Base-by-base conservation (phyloP, 37 sponge, comb jelly and placozoan species). In the Agelas oroides region DNA sequence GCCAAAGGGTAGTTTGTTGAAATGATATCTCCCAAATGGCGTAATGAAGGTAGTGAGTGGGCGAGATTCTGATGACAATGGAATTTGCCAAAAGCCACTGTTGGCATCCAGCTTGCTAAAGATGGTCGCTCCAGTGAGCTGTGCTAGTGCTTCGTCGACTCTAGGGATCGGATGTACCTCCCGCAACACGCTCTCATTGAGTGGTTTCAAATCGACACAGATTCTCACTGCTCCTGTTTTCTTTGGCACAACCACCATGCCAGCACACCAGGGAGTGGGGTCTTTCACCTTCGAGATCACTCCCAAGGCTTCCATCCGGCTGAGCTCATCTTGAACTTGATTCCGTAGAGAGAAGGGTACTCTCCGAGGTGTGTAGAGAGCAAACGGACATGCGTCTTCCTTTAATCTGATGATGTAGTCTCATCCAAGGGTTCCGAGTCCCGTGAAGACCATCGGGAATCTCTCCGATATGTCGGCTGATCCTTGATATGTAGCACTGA, bases 41-140 rank as follows among this genome's bases (percentile, higher is more conserved):
- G 87, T 86, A 36, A 79, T 87, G 34, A 87, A 87, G 20, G 81
- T 79, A 24, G 88, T 87, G 31, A 87, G 80, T 65, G 69, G 54
- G 52, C 13, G 2, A 65, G 23, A 33, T 65, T 37, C 31, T 24
- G 54, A 14, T 24, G 17, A 67, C 70, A 85, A 75, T 21, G 75
- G 84, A 17, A 73, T 83, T 31, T 73, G 84, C 82, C 82, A 70
- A 21, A 81, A 81, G 20, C 84, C 84, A 21, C 30, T 36, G 59
- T 55, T 71, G 72, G 83, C 73, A 46, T 46, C 46, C 46, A 46
- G 8, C 46, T 46, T 46, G 46, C 6, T 46, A 8, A 46, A 46
- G 46, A 34, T 35, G 20, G 19, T 55, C 21, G 83, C 71, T 24
- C 72, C 83, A 13, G 56, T 11, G 5, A 82, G 83, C 32, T 55